Evolutionary conservation across 2,888 invertebrate genomes (phyloP), one percentile per base, ranked within the genome.

Genomic region (Myathropa florea): DNA sequence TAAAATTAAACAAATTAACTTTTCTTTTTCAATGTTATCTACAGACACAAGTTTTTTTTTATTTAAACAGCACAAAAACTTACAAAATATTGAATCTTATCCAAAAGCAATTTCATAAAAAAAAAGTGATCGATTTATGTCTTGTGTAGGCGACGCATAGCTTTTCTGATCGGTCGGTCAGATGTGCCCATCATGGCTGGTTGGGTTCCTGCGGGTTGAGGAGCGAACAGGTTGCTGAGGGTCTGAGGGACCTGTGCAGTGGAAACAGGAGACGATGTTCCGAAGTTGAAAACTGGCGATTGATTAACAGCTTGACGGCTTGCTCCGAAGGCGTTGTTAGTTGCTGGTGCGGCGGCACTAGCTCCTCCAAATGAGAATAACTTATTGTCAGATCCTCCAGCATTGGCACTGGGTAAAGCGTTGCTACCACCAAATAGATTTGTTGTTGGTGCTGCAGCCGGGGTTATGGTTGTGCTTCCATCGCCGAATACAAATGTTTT

Each of bases 401-500:
- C 10, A 14, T 6, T 65, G 14, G 46, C 63, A 33, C 23, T 61
- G 7, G 60, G 68, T n/a, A 55, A 21, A 4, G 53, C n/a, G 26
- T 9, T 77, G 10, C 10, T 28, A 53, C 67, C 63, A 18, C 77
- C 85, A 61, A 85, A 85, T 12, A 78, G 53, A 39, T 28, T 82
- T 39, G 68, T 46, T 21, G 76, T 3, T n/a, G 30, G 61, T 9
- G 72, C n/a, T 26, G 83, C 57, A 0, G 63, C 72, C 0, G 82
- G 73, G 0, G 81, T 78, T 10, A 85, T 73, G 6, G 73, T 85
- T 64, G 85, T 85, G 24, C 63, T 85, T 1, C 77, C 68, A 30
- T 85, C 85, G 3, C 82, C 82, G 23, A 85, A 85, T 4, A 82
- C 86, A 75, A 86, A 79, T 7, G 86, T 83, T 55, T 86, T 83